Percentiles rank a stretch among this genome's conserved stretches.
Evolutionary conservation across 2,113 vertebrate genomes (phyloP).

Genomic region (Xiphorhynchus elegans): DNA sequence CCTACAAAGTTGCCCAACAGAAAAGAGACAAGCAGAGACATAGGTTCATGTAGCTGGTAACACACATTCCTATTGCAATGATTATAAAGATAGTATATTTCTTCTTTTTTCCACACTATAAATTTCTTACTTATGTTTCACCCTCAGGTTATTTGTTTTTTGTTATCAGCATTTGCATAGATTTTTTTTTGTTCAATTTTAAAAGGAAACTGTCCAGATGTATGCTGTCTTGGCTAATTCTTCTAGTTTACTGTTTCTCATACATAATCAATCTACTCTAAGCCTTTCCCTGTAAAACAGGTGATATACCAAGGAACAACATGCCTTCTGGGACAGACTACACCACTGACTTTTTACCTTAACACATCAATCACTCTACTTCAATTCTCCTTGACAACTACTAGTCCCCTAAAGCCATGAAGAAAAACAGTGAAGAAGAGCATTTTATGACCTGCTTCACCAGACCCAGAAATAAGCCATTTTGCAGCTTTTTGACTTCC

Average conservation of each 20-base stretch:
- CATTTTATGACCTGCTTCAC: background rate
- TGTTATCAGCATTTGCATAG: background rate
- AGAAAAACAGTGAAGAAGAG: background rate
- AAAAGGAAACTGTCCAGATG: background rate
- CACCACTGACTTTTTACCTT: conserved; percentile 72
- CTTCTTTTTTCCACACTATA: background rate
- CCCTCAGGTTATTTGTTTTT: conserved; percentile 25
- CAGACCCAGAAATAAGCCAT: background rate
- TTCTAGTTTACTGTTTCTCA: conserved; percentile 13
- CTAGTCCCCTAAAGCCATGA: conserved; percentile 24
- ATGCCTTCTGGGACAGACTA: conserved; percentile 62
- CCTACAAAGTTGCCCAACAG: background rate
- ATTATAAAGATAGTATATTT: background rate
- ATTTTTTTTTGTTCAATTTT: background rate
- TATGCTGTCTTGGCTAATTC: conserved; percentile 32
- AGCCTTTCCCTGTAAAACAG: conserved; percentile 52
- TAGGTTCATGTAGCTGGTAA: background rate
- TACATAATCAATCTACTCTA: conserved; percentile 40
- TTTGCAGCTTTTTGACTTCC: conserved; percentile 41
- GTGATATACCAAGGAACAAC: background rate
- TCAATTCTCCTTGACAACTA: conserved; percentile 44
- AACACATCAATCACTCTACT: conserved; percentile 70
- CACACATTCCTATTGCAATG: background rate
- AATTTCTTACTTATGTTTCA: background rate
- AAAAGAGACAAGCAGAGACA: background rate